Conservation (phyloP, 2,113 vertebrate genomes). For the Lichenostomus cassidix region DNA sequence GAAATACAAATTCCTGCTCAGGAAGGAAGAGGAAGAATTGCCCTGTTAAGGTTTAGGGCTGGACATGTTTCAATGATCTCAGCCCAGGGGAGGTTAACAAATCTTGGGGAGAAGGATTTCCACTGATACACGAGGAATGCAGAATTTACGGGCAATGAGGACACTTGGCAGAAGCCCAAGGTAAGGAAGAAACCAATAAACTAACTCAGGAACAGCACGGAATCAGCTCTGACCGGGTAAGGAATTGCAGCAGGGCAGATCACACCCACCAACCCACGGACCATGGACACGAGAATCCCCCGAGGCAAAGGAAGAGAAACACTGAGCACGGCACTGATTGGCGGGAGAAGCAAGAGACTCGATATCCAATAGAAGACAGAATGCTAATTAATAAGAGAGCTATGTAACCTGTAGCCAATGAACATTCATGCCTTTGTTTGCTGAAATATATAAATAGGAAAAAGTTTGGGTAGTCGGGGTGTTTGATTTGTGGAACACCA, state of each 20-base stretch:
- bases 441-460: background rate
- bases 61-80: rapidly evolving
- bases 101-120: too few species aligned
- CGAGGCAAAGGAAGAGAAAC: background rate
- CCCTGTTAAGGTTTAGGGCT: background rate
- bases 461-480: background rate
- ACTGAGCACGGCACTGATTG: background rate
- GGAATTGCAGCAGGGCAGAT: background rate
- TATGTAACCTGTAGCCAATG: background rate
- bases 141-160: background rate
- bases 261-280: background rate
- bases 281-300: too few species aligned
- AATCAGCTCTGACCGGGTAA: background rate
- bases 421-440: background rate
- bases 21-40: too few species aligned
- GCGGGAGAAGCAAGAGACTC: rapidly evolving
- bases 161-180: background rate
- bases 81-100: background rate
- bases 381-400: background rate
- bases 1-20: background rate
- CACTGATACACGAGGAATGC: too few species aligned
- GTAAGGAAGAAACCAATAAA: background rate
- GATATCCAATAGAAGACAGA: background rate
- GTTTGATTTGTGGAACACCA: background rate
- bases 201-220: background rate